Percentiles rank a stretch among this genome's conserved stretches.
phyloP scores from a whole-genome alignment of 2,888 invertebrate genomes.

The Platycheirus rosarum region DNA sequence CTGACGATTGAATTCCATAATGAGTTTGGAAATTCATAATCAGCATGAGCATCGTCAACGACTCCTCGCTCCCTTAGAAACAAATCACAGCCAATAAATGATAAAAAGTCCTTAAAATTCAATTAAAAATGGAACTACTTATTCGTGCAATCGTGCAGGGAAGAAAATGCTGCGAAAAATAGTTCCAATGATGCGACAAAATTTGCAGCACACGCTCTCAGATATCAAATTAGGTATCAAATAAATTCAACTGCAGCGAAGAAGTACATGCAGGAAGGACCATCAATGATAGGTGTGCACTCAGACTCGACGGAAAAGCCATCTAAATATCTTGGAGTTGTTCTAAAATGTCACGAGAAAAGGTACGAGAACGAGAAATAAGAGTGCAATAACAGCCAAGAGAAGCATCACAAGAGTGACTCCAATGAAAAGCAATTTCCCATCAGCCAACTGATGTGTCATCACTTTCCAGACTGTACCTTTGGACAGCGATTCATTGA shows the following conservation, averaged over 20 bases:
- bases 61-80: background rate
- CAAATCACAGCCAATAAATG: constrained; percentile 37
- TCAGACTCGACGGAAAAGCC: background rate
- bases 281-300: background rate
- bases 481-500: constrained; percentile 3
- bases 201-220: background rate
- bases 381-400: background rate
- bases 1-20: constrained; percentile 36
- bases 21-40: constrained; percentile 42
- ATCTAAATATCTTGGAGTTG: background rate
- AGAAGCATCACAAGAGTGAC: background rate
- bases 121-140: constrained; percentile 55
- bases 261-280: background rate
- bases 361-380: background rate
- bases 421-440: constrained; percentile 9
- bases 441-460: constrained; percentile 3
- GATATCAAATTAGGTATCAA: background rate
- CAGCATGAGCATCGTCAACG: background rate
- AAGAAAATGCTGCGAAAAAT: background rate
- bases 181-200: too few species aligned
- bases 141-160: background rate
- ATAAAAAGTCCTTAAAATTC: constrained; percentile 58
- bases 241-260: background rate
- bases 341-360: constrained; percentile 31
- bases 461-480: constrained; percentile 6